phyloP scores from a whole-genome alignment of 37 sponge, comb jelly and placozoan genomes.

The Chondrosia reniformis region DNA sequence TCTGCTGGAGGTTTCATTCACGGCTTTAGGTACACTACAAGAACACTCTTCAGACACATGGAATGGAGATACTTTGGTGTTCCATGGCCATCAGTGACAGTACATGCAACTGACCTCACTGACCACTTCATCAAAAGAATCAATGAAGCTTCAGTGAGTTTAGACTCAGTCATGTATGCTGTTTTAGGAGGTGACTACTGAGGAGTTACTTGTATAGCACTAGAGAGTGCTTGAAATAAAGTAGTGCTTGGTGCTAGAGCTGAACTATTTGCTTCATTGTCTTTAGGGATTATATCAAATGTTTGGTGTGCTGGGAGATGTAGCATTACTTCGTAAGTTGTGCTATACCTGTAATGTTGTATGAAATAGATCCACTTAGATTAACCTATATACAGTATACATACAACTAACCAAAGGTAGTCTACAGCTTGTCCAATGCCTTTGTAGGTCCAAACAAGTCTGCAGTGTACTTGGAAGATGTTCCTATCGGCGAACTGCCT shows the following conservation, averaged over 20 bases:
- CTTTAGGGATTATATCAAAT: conserved; percentile 86
- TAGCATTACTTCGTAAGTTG: conserved; percentile 62
- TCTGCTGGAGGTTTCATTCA: conserved; percentile 99
- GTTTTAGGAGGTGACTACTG: neutral
- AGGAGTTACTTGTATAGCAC: neutral
- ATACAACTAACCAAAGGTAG: neutral
- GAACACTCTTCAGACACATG: conserved; percentile 69
- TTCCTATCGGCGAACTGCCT: conserved; percentile 60
- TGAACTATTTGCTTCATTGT: too few species aligned
- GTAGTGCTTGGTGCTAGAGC: too few species aligned
- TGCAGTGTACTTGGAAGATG: conserved; percentile 77
- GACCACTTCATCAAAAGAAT: conserved; percentile 73
- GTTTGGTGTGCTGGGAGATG: conserved; percentile 83
- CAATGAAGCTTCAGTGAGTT: conserved; percentile 90
- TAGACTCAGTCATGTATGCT: neutral
- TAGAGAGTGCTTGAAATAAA: too few species aligned
- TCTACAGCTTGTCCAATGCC: neutral
- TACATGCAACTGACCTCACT: conserved; percentile 48
- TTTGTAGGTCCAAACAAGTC: conserved; percentile 40
- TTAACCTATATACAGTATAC: neutral
- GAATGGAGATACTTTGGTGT: conserved; percentile 79
- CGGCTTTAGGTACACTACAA: conserved; percentile 91
- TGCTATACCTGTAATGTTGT: neutral
- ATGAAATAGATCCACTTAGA: neutral
- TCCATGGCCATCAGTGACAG: conserved; percentile 78